phyloP scores from a whole-genome alignment of 2,113 vertebrate genomes.

The Tilapia sparmanii region DNA sequence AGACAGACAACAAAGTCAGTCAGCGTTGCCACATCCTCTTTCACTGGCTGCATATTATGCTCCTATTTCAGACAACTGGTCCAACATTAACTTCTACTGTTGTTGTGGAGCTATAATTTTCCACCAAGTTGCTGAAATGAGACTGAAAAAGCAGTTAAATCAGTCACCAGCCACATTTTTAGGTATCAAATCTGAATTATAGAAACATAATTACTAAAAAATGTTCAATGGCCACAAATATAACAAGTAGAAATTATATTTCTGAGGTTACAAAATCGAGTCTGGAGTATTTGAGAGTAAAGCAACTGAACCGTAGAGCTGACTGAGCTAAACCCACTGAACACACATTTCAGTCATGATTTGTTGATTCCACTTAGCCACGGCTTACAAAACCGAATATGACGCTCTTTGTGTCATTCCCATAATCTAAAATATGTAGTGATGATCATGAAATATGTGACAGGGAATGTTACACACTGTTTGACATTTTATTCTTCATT shows the following conservation, averaged over 20 bases:
- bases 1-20: background rate
- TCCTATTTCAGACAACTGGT: background rate
- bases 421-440: background rate
- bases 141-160: background rate
- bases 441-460: background rate
- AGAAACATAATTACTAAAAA: background rate
- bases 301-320: background rate
- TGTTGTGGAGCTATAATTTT: background rate
- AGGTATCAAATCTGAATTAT: background rate
- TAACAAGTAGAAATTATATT: background rate
- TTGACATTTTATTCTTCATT: conserved; percentile 12
- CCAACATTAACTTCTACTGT: background rate
- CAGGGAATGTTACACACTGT: background rate
- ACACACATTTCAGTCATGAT: conserved; percentile 10
- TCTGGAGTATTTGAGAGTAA: background rate
- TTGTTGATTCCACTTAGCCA: conserved; percentile 8
- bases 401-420: background rate
- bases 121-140: background rate
- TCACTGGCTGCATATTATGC: background rate
- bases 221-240: background rate
- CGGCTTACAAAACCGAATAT: background rate
- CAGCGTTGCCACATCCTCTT: background rate
- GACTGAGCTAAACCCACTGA: background rate
- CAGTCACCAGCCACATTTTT: background rate
- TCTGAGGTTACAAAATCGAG: background rate